phyloP scores from a whole-genome alignment of 2,113 vertebrate genomes.

The Phalacrocorax aristotelis region DNA sequence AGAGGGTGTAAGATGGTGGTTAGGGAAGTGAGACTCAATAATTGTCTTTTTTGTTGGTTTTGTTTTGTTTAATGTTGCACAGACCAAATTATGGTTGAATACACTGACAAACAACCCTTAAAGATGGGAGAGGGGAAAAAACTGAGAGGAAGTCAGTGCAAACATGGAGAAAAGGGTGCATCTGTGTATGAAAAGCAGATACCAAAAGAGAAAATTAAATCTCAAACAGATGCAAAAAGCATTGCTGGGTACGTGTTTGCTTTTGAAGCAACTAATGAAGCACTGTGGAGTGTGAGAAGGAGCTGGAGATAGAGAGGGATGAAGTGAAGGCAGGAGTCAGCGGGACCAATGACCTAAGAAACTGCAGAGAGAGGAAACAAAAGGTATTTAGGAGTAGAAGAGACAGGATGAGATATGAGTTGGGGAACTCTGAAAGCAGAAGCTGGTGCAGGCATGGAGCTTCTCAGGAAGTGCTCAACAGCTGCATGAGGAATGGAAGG shows the following conservation, averaged over 20 bases:
- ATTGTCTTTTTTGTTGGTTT: neutral
- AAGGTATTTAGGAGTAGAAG: neutral
- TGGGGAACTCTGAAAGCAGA: neutral
- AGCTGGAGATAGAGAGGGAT: neutral
- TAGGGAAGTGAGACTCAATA: neutral
- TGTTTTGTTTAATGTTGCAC: neutral
- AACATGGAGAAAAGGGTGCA: neutral
- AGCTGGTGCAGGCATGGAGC: neutral
- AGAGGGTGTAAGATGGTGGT: neutral
- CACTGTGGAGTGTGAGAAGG: neutral
- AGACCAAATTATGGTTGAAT: neutral
- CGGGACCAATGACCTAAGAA: neutral
- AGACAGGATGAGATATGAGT: slow-evolving; percentile 2
- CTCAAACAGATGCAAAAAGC: neutral
- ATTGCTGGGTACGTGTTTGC: neutral
- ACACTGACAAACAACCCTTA: neutral
- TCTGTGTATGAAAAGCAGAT: neutral
- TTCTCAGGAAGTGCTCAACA: neutral
- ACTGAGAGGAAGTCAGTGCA: neutral
- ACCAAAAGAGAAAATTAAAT: neutral
- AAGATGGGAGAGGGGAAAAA: neutral
- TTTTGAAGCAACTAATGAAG: neutral
- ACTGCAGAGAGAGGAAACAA: neutral
- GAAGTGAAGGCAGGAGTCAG: neutral
- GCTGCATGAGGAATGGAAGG: neutral